Conservation (phyloP, 2,888 invertebrate genomes). For the Latrodectus elegans region DNA sequence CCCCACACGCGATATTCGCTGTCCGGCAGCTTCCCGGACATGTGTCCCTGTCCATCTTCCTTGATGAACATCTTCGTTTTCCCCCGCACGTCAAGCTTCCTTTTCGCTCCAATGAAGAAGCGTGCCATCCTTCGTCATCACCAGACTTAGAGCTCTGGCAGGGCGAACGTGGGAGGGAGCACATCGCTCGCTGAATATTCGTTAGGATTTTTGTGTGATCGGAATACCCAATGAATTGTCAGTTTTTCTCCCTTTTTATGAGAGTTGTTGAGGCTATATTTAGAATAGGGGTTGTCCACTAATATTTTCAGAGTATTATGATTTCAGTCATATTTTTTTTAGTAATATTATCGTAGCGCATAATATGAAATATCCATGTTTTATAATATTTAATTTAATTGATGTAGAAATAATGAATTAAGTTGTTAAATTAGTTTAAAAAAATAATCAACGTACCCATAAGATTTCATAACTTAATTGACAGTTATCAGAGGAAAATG, state of each 20-base stretch:
- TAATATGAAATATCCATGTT: too few relatives aligned
- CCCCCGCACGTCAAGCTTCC: not conserved
- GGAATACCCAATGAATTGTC: not conserved
- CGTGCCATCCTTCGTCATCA: not conserved
- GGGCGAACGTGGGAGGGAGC: not conserved
- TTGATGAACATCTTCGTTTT: constrained; percentile 26
- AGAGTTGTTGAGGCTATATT: too few relatives aligned
- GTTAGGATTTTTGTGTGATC: not conserved
- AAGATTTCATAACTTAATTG: too few relatives aligned
- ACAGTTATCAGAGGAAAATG: too few relatives aligned
- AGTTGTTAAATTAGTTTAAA: too few relatives aligned
- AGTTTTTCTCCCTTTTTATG: not conserved
- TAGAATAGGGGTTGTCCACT: too few relatives aligned
- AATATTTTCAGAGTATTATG: too few relatives aligned
- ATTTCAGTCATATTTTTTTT: too few relatives aligned
- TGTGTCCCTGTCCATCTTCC: constrained; percentile 42
- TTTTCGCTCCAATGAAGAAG: not conserved
- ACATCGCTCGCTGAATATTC: not conserved
- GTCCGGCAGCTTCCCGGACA: constrained; percentile 29
- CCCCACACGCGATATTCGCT: constrained; percentile 51
- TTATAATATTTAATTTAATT: too few relatives aligned
- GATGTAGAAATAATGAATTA: too few relatives aligned
- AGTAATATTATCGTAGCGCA: too few relatives aligned
- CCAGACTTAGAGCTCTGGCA: not conserved
- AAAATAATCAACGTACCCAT: too few relatives aligned